Evolutionary conservation across 2,888 invertebrate species (phyloP).

Genomic region (Diplolepis rosae): DNA sequence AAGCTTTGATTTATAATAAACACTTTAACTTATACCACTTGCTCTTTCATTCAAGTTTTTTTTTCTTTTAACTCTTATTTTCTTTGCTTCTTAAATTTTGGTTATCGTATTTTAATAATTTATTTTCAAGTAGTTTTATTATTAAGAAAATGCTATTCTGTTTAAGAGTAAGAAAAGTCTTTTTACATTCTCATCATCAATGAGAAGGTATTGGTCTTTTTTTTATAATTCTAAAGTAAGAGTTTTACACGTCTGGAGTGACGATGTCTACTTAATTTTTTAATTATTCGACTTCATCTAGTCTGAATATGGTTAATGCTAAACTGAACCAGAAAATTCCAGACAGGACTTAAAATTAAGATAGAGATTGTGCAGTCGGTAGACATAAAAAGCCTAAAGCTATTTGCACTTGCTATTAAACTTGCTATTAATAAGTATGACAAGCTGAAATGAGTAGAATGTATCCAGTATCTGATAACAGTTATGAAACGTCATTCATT

Average conservation of each 20-base stretch:
- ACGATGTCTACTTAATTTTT: too few relatives aligned
- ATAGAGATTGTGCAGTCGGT: not conserved
- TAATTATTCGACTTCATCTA: not conserved
- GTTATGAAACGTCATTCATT: not conserved
- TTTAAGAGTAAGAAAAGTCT: too few relatives aligned
- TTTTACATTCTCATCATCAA: too few relatives aligned
- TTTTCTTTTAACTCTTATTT: too few relatives aligned
- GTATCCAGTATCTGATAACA: not conserved
- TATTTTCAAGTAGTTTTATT: too few relatives aligned
- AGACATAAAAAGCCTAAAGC: not conserved
- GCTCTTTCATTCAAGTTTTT: not conserved
- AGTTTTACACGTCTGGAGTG: too few relatives aligned
- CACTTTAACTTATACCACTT: slow-evolving; percentile 65
- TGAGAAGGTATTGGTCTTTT: too few relatives aligned
- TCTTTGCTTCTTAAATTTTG: too few relatives aligned
- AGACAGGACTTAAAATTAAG: not conserved
- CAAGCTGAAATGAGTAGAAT: not conserved
- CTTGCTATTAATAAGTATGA: slow-evolving; percentile 5
- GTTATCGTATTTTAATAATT: too few relatives aligned
- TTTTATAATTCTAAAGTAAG: too few relatives aligned
- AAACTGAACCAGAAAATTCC: not conserved
- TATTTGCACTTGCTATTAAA: too few relatives aligned
- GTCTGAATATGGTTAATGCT: not conserved
- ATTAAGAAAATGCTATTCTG: too few relatives aligned
- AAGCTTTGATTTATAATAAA: slow-evolving; percentile 72